A percentile compares a stretch with the other conserved stretches of the same genome.
phyloP scores from a whole-genome alignment of 2,113 vertebrate species.

The Sphyrna mokarran region DNA sequence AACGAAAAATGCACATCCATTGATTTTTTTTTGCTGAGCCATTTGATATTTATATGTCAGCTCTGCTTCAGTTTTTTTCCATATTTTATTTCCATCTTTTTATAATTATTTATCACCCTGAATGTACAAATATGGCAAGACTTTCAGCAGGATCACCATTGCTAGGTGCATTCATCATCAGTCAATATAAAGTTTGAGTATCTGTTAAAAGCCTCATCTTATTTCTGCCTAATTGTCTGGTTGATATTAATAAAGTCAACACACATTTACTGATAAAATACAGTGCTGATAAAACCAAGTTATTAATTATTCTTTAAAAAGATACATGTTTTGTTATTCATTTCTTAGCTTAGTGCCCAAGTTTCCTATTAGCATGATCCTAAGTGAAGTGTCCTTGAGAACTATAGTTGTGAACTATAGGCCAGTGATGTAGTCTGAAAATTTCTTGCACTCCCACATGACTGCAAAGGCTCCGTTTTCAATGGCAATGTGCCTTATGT shows the following conservation, averaged over 20 bases:
- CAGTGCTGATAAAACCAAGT: neutral
- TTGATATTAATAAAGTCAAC: neutral
- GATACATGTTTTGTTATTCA: neutral
- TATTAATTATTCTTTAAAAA: neutral
- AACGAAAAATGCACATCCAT: neutral
- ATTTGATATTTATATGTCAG: neutral
- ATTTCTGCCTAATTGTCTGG: neutral
- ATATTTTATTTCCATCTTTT: neutral
- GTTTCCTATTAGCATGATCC: neutral
- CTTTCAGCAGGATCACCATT: neutral
- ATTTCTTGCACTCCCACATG: no score
- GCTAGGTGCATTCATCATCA: neutral
- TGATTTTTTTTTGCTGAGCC: neutral
- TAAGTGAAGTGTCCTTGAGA: neutral
- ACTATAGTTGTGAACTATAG: no score
- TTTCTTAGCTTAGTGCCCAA: neutral
- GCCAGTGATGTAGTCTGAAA: no score
- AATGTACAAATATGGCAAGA: neutral
- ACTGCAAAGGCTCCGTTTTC: no score
- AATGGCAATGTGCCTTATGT: no score
- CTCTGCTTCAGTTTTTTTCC: neutral
- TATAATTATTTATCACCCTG: neutral
- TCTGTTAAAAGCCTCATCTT: neutral
- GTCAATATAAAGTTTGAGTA: neutral
- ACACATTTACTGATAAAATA: neutral